These are phyloP conservation scores for Alexandromys oeconomus DNA, from an alignment of 2,797 vertebrate species.

Conservation along the genomic window DNA sequence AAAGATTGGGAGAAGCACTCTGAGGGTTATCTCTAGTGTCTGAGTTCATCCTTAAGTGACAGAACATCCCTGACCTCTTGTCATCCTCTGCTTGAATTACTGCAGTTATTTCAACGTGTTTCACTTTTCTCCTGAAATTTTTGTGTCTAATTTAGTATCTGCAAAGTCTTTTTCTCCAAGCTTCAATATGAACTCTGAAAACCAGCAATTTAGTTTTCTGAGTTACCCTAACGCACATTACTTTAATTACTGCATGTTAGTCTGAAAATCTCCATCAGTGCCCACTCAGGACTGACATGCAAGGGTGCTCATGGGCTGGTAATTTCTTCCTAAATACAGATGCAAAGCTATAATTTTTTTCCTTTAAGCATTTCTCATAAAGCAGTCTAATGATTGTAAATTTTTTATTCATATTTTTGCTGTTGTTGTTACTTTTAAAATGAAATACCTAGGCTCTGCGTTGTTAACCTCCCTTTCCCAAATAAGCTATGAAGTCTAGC, in stretches of 20 bases:
- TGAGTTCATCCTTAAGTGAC: background rate
- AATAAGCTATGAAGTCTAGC: background rate
- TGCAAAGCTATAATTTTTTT: background rate
- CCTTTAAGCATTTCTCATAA: background rate
- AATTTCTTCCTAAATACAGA: background rate
- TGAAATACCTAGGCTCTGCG: background rate
- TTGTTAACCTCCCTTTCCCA: background rate
- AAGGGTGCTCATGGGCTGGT: background rate
- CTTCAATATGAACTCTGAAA: background rate
- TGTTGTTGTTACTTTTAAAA: background rate
- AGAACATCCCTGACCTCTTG: background rate
- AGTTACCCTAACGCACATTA: background rate
- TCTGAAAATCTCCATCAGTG: background rate
- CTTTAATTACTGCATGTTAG: background rate
- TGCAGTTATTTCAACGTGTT: background rate
- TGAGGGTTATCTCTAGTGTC: background rate
- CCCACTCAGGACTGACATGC: background rate
- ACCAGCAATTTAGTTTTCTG: background rate
- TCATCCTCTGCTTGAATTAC: background rate
- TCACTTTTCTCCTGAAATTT: background rate
- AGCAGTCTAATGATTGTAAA: background rate
- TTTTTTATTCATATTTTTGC: background rate
- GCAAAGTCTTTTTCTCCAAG: background rate
- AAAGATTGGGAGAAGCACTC: background rate
- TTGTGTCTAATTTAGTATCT: conserved; percentile 18